Evolutionary conservation across 2,113 vertebrate genomes (phyloP).

Genomic region (Dromaius novaehollandiae): DNA sequence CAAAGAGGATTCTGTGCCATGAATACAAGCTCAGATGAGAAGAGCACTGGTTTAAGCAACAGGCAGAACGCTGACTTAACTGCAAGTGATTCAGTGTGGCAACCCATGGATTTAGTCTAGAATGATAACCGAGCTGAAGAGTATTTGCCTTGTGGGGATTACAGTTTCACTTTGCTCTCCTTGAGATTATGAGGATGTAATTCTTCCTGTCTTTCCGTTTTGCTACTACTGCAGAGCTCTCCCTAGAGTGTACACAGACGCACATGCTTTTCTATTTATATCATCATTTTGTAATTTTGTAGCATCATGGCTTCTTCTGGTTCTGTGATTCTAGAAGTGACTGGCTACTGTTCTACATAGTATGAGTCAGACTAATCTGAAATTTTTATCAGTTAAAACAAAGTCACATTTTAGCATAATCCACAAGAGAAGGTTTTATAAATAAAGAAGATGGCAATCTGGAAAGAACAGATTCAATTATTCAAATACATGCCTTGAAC

Average conservation of each 20-base stretch:
- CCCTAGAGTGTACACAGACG: accelerated
- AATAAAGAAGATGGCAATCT: neutral
- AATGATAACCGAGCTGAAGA: neutral
- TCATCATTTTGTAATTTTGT: neutral
- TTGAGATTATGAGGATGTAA: neutral
- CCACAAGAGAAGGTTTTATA: neutral
- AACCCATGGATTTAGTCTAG: neutral
- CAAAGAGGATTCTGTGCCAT: neutral
- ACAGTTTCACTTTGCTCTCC: neutral
- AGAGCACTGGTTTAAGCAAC: neutral
- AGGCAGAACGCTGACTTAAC: neutral
- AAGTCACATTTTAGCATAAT: neutral
- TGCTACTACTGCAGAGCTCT: neutral
- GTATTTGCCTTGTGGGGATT: neutral
- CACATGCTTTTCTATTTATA: too few relatives aligned
- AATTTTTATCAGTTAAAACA: neutral
- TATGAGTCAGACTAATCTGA: neutral
- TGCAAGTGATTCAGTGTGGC: neutral
- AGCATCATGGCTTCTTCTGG: neutral
- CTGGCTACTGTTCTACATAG: neutral
- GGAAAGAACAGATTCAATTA: neutral
- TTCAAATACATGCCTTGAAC: neutral
- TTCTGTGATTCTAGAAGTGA: neutral
- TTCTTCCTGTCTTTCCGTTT: neutral
- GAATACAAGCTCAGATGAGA: neutral